Base-by-base conservation (phyloP, 2,888 invertebrate species). In the Drosophila melanocephala region DNA sequence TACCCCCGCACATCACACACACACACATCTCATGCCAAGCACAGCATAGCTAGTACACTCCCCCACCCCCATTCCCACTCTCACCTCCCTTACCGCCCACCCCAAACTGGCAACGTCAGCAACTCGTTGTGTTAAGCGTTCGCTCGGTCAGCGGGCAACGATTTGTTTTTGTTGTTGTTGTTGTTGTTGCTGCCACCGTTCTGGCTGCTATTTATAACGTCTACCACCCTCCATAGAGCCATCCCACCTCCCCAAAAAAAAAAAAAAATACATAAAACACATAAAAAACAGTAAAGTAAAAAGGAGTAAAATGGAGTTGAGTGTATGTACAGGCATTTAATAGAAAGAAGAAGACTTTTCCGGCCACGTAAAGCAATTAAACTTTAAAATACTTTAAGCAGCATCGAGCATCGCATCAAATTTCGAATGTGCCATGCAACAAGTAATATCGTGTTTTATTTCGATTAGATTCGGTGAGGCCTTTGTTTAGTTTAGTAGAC, bases 401-500 rank as follows among this genome's bases (percentile, higher is more conserved):
- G 26, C 35, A 32, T 19, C 5, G n/a, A 7, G 26, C 22, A 35
- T 16, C 7, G 26, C 14, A 35, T 22, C 7, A 4, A 58, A 57
- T 26, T 35, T 26, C 22, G 16, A 16, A 16, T 6, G 14, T 26
- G 51, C n/a, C 58, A 32, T 58, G 42, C 42, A 32, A 58, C 58
- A 58, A 58, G 58, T 42, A 22, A 28, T 32, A 57, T 30, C 42
- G 22, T 44, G 22, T 44, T 57, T 16, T 5, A 28, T 26, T 30
- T 30, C 30, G 19, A 35, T 50, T 19, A 14, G 26, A 39, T 26
- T 50, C 26, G 59, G 51, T 64, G 10, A 37, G 28, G 47, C 52
- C 67, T 69, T 77, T 79, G 75, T 68, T 72, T 75, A 67, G 64
- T 67, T 63, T 76, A 71, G 76, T 63, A 55, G 61, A 66, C 63